These are phyloP conservation scores for Philaenus spumarius DNA, from an alignment of 1,140 invertebrate genomes.

Conservation along the genomic window DNA sequence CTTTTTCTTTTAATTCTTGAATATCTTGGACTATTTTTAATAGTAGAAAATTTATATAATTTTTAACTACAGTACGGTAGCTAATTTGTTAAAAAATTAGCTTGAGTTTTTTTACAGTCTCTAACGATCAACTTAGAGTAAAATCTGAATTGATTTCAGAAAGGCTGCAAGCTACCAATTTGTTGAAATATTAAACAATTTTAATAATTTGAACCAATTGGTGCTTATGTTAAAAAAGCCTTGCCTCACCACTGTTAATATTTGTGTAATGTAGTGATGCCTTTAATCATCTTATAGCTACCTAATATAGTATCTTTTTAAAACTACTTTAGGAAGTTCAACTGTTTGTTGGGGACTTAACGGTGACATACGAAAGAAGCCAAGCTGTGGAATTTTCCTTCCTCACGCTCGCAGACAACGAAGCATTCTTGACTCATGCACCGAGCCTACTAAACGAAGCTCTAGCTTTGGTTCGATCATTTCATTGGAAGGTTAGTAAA, in stretches of 20 bases:
- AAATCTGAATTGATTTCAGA: too few relatives aligned
- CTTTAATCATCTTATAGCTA: neutral
- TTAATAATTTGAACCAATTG: constrained; percentile 13
- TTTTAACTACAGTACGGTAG: too few relatives aligned
- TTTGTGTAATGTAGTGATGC: neutral
- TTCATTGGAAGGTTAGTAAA: constrained; percentile 51
- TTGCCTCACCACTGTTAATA: neutral
- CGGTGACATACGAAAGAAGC: constrained; percentile 56
- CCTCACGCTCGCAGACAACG: constrained; percentile 60
- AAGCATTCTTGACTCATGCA: constrained; percentile 61
- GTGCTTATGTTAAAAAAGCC: neutral
- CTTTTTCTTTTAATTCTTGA: too few relatives aligned
- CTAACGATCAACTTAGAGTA: too few relatives aligned
- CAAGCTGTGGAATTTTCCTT: constrained; percentile 63
- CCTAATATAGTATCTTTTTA: too few relatives aligned
- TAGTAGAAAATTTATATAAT: too few relatives aligned
- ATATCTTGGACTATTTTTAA: too few relatives aligned
- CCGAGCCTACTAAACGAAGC: constrained; percentile 60
- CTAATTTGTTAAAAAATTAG: too few relatives aligned
- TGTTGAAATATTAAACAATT: too few relatives aligned
- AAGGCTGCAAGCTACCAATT: too few relatives aligned
- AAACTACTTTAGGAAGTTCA: constrained; percentile 52
- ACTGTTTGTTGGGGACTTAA: constrained; percentile 61
- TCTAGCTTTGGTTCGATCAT: constrained; percentile 57
- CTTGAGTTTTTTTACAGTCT: too few relatives aligned